Base-by-base conservation (phyloP, 2,888 invertebrate genomes). In the Dolichopus griseipennis region DNA sequence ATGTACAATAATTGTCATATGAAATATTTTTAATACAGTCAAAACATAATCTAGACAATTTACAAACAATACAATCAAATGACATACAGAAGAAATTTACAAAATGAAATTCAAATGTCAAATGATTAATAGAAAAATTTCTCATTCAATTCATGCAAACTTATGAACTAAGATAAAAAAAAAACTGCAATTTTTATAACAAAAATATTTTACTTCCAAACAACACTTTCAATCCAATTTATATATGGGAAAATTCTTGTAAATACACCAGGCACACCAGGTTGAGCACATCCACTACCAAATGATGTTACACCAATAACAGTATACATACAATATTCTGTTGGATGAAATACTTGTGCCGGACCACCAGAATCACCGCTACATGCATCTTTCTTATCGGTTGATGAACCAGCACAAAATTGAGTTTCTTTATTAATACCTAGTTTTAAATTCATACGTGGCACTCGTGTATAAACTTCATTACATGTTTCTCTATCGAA, bases 291-390 rank as follows among this genome's bases (percentile, higher is more conserved):
- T 52, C 78, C 67, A 72, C 73, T 74, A 41, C 85, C 82, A 70
- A 83, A 77, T 1, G 84, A 85, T 5, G 84, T 84, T 1, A 86
- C 70, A 1, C 85, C 86, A 66, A 85, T 75, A 0, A 85, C 72
- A 65, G 79, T 79, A 72, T 82, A 83, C 73, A 84, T 77, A 70
- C 85, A 86, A 5, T 75, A 70, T 66, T 74, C 73, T 2, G 64
- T 33, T 1, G 77, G 74, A 73, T 78, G 78, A 65, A 75, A 76
- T 0, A 83, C 74, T 65, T 82, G 81, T 27, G 89, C 76, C 1
- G 89, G 88, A 2, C 88, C 88, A n/a, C 90, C 89, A 12, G 87
- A 88, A 78, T 89, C 88, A 10, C 88, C 88, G 83, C 74, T 73
- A 68, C 87, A 87, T 0, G 86, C 85, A 70, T 87, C 87, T 43